A percentile compares a stretch with the other conserved stretches of the same genome.
phyloP scores from a whole-genome alignment of 1,140 invertebrate genomes.

The Lucilia sericata region DNA sequence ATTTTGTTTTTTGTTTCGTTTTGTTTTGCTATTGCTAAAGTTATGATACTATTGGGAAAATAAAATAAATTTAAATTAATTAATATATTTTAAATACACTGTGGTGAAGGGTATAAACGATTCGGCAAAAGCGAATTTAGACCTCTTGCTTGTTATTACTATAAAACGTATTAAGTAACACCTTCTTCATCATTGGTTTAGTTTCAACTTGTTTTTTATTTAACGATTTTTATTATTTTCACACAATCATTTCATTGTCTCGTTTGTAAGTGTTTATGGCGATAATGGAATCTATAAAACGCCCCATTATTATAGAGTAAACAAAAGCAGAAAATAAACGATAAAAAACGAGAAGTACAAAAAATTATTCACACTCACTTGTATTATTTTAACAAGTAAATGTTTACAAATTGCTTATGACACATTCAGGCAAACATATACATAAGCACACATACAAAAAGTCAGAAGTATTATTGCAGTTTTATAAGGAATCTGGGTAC shows the following conservation, averaged over 20 bases:
- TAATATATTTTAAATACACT: too few relatives aligned
- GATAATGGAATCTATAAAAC: conserved; percentile 3
- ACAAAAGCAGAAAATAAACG: neutral
- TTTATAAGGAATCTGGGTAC: too few relatives aligned
- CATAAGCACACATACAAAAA: neutral
- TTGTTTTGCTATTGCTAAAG: too few relatives aligned
- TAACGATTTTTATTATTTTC: conserved; percentile 1
- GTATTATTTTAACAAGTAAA: conserved; percentile 27
- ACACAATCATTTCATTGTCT: conserved; percentile 2
- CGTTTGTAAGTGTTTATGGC: neutral
- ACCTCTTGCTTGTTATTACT: too few relatives aligned
- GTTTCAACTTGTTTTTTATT: neutral
- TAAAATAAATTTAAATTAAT: too few relatives aligned
- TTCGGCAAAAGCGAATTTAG: too few relatives aligned
- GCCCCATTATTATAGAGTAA: conserved; percentile 1
- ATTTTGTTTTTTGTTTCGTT: too few relatives aligned
- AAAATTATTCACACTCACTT: conserved; percentile 10
- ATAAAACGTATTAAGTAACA: neutral
- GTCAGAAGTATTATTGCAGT: neutral
- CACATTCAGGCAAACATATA: neutral
- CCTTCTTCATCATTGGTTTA: neutral
- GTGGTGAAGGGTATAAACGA: too few relatives aligned
- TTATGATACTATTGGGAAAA: too few relatives aligned
- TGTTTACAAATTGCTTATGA: conserved; percentile 29
- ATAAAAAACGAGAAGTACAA: neutral